These are phyloP conservation scores for Apodemus speciosus DNA, from an alignment of 2,113 vertebrate species.

Conservation along the genomic window DNA sequence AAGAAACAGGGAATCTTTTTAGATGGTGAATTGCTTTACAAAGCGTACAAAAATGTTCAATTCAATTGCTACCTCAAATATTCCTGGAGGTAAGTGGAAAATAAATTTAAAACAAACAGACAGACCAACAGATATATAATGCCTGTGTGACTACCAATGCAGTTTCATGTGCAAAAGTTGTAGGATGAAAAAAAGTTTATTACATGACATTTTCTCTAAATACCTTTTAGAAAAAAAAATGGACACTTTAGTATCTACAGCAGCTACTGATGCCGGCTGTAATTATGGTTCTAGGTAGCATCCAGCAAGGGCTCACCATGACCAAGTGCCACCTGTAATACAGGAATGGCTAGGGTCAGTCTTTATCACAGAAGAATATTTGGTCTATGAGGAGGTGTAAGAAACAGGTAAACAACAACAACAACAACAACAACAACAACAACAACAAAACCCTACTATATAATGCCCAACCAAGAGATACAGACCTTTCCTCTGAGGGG, in stretches of 20 bases:
- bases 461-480: background rate
- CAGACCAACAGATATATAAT: slow-evolving; percentile 54
- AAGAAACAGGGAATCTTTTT: slow-evolving; percentile 71
- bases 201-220: background rate
- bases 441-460: too few species aligned
- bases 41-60: slow-evolving; percentile 66
- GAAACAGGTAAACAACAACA: background rate
- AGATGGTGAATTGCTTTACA: slow-evolving; percentile 63
- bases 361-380: background rate
- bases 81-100: slow-evolving; percentile 60
- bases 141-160: background rate
- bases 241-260: background rate
- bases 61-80: slow-evolving; percentile 65
- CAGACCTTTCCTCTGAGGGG: background rate
- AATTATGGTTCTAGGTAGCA: background rate
- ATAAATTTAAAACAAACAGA: slow-evolving; percentile 66
- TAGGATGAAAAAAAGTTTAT: background rate
- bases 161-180: slow-evolving; percentile 9
- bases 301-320: background rate
- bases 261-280: background rate
- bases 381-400: background rate
- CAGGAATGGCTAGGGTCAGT: background rate
- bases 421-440: too few species aligned
- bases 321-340: background rate
- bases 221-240: background rate